Percentiles rank a stretch among this genome's conserved stretches.
Conservation (phyloP, 92 coral and sea anemone genomes). For the Zoanthus solanderi region DNA sequence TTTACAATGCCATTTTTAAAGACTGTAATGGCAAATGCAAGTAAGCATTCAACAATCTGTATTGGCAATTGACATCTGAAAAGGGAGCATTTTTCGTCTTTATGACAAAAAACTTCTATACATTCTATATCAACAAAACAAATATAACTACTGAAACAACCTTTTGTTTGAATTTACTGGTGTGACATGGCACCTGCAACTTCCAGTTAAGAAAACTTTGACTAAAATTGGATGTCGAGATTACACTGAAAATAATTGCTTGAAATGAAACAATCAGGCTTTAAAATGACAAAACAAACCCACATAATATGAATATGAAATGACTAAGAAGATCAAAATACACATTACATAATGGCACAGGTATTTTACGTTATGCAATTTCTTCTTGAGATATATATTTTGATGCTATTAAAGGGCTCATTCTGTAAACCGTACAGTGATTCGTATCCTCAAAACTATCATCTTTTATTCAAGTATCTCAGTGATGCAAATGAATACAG, state of each 20-base stretch:
- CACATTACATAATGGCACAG: not conserved
- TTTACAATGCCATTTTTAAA: too few species aligned
- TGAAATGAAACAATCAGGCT: conserved; percentile 1
- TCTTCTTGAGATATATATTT: not conserved
- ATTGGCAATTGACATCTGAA: not conserved
- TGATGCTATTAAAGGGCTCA: not conserved
- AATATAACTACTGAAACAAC: not conserved
- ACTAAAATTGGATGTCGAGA: not conserved
- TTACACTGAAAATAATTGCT: not conserved
- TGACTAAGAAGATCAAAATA: not conserved
- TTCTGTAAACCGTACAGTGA: conserved; percentile 23
- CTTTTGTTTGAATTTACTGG: not conserved
- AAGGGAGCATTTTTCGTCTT: not conserved
- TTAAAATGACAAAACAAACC: not conserved
- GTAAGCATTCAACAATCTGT: not conserved
- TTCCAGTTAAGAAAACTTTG: not conserved
- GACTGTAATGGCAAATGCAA: too few species aligned
- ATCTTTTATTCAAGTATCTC: conserved; percentile 65
- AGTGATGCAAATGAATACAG: conserved; percentile 51
- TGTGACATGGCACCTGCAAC: not conserved
- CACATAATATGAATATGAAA: not conserved
- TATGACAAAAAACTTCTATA: not conserved
- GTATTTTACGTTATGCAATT: not conserved
- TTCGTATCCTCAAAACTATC: conserved; percentile 39
- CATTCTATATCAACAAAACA: not conserved